These are phyloP conservation scores for Lottia gigantea DNA, from an alignment of 2,888 invertebrate genomes.

Conservation along the genomic window DNA sequence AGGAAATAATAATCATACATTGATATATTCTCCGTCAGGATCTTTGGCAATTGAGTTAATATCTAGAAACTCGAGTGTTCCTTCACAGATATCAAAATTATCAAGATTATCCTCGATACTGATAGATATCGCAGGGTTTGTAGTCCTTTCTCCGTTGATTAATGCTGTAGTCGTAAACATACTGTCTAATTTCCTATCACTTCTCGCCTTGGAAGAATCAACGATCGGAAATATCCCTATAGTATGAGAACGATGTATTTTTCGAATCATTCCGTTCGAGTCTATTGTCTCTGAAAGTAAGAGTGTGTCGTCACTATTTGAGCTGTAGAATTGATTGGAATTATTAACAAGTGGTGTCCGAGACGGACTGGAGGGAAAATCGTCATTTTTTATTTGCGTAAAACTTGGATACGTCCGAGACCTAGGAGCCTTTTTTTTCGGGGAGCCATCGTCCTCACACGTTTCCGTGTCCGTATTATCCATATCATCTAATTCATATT, in stretches of 20 bases:
- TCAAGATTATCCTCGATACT: not conserved
- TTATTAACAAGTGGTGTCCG: not conserved
- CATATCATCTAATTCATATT: conserved; percentile 59
- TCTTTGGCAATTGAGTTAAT: not conserved
- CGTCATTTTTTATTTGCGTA: not conserved
- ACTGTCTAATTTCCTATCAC: not conserved
- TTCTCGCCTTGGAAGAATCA: not conserved
- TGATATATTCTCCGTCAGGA: not conserved
- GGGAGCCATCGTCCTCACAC: conserved; percentile 31
- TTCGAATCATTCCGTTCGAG: not conserved
- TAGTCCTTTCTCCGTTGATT: not conserved
- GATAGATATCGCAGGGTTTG: not conserved
- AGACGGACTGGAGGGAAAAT: conserved; percentile 10
- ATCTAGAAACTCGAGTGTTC: not conserved
- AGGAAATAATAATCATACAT: not conserved
- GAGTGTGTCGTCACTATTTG: conserved; percentile 14
- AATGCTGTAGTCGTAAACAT: not conserved
- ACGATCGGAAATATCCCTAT: not conserved
- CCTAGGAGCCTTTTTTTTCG: conserved; percentile 13
- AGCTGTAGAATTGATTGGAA: not conserved
- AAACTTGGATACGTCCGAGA: conserved; percentile 36
- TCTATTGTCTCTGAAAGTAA: not conserved
- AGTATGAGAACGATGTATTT: conserved; percentile 3
- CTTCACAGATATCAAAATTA: not conserved
- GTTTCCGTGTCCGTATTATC: conserved; percentile 49